Base-by-base conservation (phyloP, 2,888 invertebrate genomes). In the Apoda limacodes region DNA sequence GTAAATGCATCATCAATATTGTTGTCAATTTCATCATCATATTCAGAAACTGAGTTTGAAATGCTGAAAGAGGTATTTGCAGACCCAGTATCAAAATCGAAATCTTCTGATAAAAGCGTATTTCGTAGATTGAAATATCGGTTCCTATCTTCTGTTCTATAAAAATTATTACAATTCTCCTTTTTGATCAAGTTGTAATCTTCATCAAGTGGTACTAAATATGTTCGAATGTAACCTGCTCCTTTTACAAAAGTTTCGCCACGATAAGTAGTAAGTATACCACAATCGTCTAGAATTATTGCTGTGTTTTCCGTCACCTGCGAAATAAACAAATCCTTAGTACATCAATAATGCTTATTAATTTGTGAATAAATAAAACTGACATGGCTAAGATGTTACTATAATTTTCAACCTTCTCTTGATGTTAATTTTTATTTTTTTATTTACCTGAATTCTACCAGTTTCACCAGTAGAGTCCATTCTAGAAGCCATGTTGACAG, bases 401-500 rank as follows among this genome's bases (percentile, higher is more conserved):
- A 19, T 22, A n/a, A 22, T 5, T n/a, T 25, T 9, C 2, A 13
- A 11, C 7, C 7, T 12, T n/a, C n/a, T n/a, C n/a, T n/a, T n/a
- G n/a, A n/a, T n/a, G n/a, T n/a, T n/a, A n/a, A n/a, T n/a, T n/a
- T n/a, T n/a, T 14, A 9, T 7, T 22, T 20, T 15, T 5, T 7
- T 15, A 29, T 35, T 43, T 52, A 89, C 89, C 72, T 93, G 92
- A 49, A 93, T 91, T 61, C 85, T 84, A 22, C 91, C 90, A 2
- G 88, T 83, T 41, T 88, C 80, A 5, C 97, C 97, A 2, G 92
- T 93, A 1, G 93, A 93, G 56, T 97, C 97, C 95, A 98, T 95
- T 51, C 98, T 83, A 1, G 95, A 95, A 3, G 98, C 95, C 86
- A 98, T 91, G 67, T 98, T 98, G 0, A 97, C 97, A 0, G 96